phyloP scores from a whole-genome alignment of 2,113 vertebrate species.

The Tringa solitaria region DNA sequence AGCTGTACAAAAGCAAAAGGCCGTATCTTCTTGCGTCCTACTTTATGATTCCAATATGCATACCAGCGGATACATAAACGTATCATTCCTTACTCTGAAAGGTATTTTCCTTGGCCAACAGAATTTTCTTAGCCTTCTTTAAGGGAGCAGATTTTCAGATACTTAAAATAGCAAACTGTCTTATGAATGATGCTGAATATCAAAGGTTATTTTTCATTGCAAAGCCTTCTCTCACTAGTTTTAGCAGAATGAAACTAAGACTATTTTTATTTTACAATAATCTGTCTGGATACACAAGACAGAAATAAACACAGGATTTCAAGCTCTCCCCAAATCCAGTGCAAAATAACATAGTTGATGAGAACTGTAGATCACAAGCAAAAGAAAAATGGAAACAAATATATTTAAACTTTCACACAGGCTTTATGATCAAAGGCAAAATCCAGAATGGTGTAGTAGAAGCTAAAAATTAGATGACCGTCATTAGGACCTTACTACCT shows the following conservation, averaged over 20 bases:
- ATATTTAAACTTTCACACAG: not conserved
- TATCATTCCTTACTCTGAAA: not conserved
- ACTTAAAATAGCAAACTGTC: not conserved
- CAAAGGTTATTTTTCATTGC: not conserved
- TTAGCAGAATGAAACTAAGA: not conserved
- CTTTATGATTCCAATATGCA: not conserved
- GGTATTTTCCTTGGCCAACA: not conserved
- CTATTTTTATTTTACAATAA: not conserved
- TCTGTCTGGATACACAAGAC: not conserved
- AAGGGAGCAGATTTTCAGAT: not conserved
- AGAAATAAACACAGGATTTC: not conserved
- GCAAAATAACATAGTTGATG: not conserved
- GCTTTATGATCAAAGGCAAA: not conserved
- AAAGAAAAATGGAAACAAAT: not conserved
- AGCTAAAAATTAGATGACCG: not conserved
- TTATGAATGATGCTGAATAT: not conserved
- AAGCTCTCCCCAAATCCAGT: not conserved
- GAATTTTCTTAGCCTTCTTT: not conserved
- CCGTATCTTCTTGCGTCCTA: not conserved
- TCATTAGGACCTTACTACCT: not conserved
- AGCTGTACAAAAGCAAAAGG: not conserved
- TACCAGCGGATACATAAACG: not conserved
- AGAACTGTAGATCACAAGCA: not conserved
- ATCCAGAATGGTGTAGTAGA: not conserved
- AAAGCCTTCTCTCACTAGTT: not conserved